Evolutionary conservation across 2,113 vertebrate species (phyloP), one percentile per base, ranked within the genome.

Genomic region (Lophura nycthemera): DNA sequence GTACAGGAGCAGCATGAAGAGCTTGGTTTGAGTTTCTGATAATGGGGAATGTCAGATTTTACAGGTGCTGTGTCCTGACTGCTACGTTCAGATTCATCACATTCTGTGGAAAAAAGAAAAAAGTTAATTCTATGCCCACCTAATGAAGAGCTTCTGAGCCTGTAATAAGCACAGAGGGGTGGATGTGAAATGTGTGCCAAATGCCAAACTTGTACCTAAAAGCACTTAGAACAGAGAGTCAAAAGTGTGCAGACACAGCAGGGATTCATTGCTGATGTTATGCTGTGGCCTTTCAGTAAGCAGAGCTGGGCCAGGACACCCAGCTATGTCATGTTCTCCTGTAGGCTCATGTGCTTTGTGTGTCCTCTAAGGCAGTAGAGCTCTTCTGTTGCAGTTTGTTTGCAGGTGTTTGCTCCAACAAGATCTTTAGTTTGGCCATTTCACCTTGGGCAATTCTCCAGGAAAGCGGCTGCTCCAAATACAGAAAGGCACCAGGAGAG

Each of bases 151-250:
- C 16, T 65, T 77, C 40, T 45, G 40, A 89, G 50, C 13, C 20
- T 21, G 3, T 14, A 65, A 43, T 13, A 77, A 77, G 48, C 7
- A 17, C 13, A 48, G 60, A 13, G 30, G 60, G 15, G 50, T 48
- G 70, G 45, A 66, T 22, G 45, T 30, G 36, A 40, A 81, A 74
- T 0, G 0, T 4, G 16, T 65, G 8, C 18, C 42, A 40, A 72
- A 48, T 66, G 27, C 60, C 24, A 25, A 30, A 48, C 34, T 21
- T 29, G 36, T 25, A 22, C 29, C 54, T 59, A 47, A 78, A 36
- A 1, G 2, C 52, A 21, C 61, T 18, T 18, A 0, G 1, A 63
- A 18, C 0, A 2, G 34, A 48, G 42, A 64, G 24, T 30, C 8
- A 45, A 63, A 48, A 63, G 18, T 3, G 25, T 25, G 32, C 34